Evolutionary conservation across 2,888 invertebrate species (phyloP), one percentile per base, ranked within the genome.

Genomic region (Tenthredo mesomela): DNA sequence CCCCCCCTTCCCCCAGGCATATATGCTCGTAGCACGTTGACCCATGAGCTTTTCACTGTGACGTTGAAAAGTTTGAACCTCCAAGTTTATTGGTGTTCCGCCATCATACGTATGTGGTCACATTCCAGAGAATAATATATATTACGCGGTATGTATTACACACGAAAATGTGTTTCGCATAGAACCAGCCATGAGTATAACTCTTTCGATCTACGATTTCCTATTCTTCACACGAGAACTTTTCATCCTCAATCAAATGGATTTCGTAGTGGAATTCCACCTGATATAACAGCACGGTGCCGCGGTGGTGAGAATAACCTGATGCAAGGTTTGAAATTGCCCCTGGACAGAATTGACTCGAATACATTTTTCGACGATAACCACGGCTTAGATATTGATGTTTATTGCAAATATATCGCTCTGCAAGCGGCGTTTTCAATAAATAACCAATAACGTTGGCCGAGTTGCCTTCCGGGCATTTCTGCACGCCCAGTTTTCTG

Each of bases 361-460:
- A 78, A 80, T 58, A 80, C 2, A 80, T 80, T 80, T 40, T 61
- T 61, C 40, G 65, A 50, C 43, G 75, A 77, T 77, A 84, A 82
- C 33, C 43, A 47, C n/a, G 25, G 29, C 40, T 65, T 37, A 58
- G 77, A 50, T 70, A 70, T 70, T 61, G 80, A 82, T 84, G 78
- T 82, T 82, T 80, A 70, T 70, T 37, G 58, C 80, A 70, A 84
- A 84, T 82, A 54, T 71, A 84, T 82, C 67, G 50, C 50, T 65
- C 29, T 61, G 61, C 80, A 40, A 47, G 10, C 40, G 37, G 80
- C 67, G 47, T 50, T 78, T 82, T 82, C 71, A 71, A 84, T 70
- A 82, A 84, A 84, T 82, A 33, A 84, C 15, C 80, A 84, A 80
- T 70, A 84, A 84, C 71, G 50, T 25, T 50, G 67, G 43, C 18